A percentile compares a stretch with the other conserved stretches of the same genome.
Evolutionary conservation across 2,797 vertebrate genomes (phyloP).

Genomic region (Sciurus carolinensis): DNA sequence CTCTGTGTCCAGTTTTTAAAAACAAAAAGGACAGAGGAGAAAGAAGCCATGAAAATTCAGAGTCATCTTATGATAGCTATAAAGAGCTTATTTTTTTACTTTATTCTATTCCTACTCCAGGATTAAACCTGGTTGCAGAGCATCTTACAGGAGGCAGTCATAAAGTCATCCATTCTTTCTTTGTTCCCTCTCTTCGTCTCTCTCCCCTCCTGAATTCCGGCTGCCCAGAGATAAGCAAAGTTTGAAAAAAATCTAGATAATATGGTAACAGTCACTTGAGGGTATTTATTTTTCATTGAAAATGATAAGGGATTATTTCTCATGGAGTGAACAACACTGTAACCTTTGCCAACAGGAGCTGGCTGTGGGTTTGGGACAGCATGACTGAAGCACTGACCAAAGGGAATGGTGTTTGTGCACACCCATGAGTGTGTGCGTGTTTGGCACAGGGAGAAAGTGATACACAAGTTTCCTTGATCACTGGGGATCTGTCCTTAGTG

Average conservation of each 20-base stretch:
- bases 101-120: not conserved
- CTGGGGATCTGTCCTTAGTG: not conserved
- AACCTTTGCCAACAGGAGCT: not conserved
- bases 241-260: not conserved
- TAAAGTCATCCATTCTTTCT: not conserved
- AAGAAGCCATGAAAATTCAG: conserved; percentile 32
- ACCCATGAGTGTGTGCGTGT: too few species aligned
- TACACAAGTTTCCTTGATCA: not conserved
- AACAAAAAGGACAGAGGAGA: not conserved
- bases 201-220: not conserved
- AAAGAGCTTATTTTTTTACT: not conserved
- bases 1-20: not conserved
- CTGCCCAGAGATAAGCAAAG: not conserved
- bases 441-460: not conserved
- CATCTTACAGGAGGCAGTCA: not conserved
- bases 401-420: not conserved
- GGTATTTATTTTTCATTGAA: conserved; percentile 37
- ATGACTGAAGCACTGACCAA: not conserved
- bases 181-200: not conserved
- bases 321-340: not conserved
- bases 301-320: conserved; percentile 19
- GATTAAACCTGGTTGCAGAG: not conserved
- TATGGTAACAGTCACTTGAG: not conserved
- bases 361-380: conserved; percentile 27
- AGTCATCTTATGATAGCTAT: not conserved